Conservation (phyloP, 2,113 vertebrate genomes). For the Anhinga anhinga region DNA sequence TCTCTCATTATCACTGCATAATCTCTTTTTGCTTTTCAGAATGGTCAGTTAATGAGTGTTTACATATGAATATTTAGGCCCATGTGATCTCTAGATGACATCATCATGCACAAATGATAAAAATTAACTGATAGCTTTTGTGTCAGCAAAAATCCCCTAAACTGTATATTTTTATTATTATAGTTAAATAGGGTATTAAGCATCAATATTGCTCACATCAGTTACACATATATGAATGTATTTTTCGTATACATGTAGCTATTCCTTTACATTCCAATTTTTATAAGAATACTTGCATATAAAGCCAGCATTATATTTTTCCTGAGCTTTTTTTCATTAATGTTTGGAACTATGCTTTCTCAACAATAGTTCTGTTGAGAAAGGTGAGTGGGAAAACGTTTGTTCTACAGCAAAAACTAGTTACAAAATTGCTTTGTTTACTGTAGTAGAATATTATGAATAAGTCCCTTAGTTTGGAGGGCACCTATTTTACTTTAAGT, state of each 20-base stretch:
- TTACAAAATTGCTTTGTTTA: background rate
- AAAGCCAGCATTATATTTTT: background rate
- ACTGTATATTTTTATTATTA: background rate
- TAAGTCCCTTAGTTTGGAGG: background rate
- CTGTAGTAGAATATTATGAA: background rate
- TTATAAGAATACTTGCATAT: background rate
- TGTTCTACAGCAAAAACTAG: background rate
- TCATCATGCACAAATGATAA: background rate
- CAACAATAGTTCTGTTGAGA: background rate
- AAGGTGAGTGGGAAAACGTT: background rate
- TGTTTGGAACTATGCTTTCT: background rate
- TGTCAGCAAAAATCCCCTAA: background rate
- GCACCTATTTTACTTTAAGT: background rate
- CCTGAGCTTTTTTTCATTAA: background rate
- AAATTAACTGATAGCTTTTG: background rate
- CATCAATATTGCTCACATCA: background rate
- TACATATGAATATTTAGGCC: background rate
- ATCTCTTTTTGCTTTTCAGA: background rate
- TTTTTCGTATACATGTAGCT: background rate
- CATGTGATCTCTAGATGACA: background rate
- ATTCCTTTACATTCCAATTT: background rate
- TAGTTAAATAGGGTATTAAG: background rate
- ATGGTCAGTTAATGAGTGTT: background rate
- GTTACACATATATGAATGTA: background rate
- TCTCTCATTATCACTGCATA: background rate